Conservation (phyloP, 2,888 invertebrate species). For the Syrista parreyssii region DNA sequence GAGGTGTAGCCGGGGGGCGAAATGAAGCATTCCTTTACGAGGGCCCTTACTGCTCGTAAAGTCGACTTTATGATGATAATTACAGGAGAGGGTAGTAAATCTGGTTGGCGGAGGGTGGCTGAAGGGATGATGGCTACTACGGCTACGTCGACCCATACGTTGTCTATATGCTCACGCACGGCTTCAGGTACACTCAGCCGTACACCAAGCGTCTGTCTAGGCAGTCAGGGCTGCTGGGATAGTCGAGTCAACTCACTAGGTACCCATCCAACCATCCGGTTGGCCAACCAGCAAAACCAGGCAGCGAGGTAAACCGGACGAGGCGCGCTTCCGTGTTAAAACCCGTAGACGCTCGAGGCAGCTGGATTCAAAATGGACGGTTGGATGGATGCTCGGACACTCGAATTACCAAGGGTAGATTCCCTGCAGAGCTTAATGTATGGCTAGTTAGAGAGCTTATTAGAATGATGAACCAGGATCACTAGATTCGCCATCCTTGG, state of each 20-base stretch:
- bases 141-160: neutral
- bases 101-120: constrained; percentile 50
- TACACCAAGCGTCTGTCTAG: neutral
- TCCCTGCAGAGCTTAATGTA: constrained; percentile 12
- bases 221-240: neutral
- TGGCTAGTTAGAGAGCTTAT: constrained; percentile 25
- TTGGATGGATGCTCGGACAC: constrained; percentile 19
- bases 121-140: neutral
- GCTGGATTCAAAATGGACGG: constrained; percentile 4
- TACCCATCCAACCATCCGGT: constrained; percentile 3
- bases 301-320: constrained; percentile 28
- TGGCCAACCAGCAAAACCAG: constrained; percentile 12
- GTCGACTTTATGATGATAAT: constrained; percentile 67
- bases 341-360: neutral
- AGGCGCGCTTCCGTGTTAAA: neutral
- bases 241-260: neutral
- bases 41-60: constrained; percentile 66
- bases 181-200: neutral
- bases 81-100: constrained; percentile 65
- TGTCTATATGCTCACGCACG: neutral
- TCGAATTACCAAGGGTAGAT: constrained; percentile 31
- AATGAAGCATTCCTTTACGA: constrained; percentile 67
- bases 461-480: constrained; percentile 22
- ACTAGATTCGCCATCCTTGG: neutral
- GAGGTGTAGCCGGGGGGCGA: constrained; percentile 42